Base-by-base conservation (phyloP, 2,888 invertebrate species). In the Frankliniella intonsa region DNA sequence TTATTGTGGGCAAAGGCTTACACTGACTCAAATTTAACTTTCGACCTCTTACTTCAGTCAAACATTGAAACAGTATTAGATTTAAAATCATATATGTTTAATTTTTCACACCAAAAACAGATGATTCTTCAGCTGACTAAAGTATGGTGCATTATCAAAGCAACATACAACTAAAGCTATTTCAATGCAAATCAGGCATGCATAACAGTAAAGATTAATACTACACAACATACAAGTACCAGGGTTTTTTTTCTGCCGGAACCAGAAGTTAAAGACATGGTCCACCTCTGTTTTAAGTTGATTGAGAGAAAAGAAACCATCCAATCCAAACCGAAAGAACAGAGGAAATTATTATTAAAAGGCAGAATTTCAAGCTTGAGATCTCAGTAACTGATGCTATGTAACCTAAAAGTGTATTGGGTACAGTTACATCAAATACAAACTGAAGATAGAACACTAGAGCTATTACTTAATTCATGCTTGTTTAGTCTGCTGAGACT, bases 401-500 rank as follows among this genome's bases (percentile, higher is more conserved):
- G 69, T 25, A 76, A 76, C 69, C 69, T 25, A 25, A 12, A 76
- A 25, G 69, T 76, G 25, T 76, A 12, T 22, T 76, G 8, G 69
- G 25, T 76, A 22, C 69, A 76, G 22, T 76, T 76, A 22, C 69
- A 76, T 12, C 69, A 22, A 76, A 25, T 76, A 55, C 55, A 14
- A 62, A 19, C 5, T 62, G 62, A 62, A 62, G n/a, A 38, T 38
- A 19, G 11, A 62, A n/a, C 62, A 62, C n/a, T 62, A 19, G 19
- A 62, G 62, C 62, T 19, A 62, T 62, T 76, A 25, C 69, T 76
- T 9, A 76, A 76, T 11, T 76, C 69, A 76, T 76, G 69, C 69
- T 76, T 76, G 69, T 76, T 76, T 25, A 76, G 69, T 76, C 69
- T 76, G 69, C 69, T 25, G 25, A 55, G 55, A 19, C 55, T 19